Percentiles rank a stretch among this genome's conserved stretches.
These are phyloP conservation scores for Gonocerus acuteangulatus DNA, from an alignment of 2,888 invertebrate genomes.

Conservation along the genomic window DNA sequence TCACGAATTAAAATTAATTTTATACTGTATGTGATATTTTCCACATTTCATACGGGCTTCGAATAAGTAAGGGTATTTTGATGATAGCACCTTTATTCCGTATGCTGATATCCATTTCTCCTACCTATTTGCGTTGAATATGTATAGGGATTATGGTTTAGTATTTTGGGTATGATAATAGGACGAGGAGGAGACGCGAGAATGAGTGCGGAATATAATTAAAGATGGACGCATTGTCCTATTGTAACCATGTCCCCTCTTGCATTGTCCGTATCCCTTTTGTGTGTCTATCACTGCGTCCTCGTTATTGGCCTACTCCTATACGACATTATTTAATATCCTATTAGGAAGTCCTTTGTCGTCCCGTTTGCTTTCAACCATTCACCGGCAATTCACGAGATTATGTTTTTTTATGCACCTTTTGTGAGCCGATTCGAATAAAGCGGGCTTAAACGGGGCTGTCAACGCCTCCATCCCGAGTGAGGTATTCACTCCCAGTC, in stretches of 20 bases:
- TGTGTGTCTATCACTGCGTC: constrained; percentile 21
- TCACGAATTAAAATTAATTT: too few relatives aligned
- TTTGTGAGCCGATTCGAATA: constrained; percentile 6
- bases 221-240: constrained; percentile 20
- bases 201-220: constrained; percentile 10
- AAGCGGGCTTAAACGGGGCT: neutral
- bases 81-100: too few relatives aligned
- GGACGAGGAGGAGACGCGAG: neutral
- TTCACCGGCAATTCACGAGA: constrained; percentile 20
- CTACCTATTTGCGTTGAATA: too few relatives aligned
- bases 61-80: too few relatives aligned
- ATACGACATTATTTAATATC: constrained; percentile 24
- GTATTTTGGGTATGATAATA: neutral
- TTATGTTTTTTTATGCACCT: constrained; percentile 19
- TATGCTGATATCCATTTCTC: too few relatives aligned
- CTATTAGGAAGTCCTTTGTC: constrained; percentile 22
- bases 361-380: neutral
- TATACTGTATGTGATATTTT: too few relatives aligned
- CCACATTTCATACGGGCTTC: too few relatives aligned
- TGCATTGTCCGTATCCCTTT: constrained; percentile 13
- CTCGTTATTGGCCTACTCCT: constrained; percentile 2
- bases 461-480: neutral
- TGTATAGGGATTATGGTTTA: too few relatives aligned
- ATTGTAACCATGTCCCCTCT: constrained; percentile 1
- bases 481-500: neutral